Evolutionary conservation across 2,888 invertebrate species (phyloP).

Genomic region (Clistopyga incitator): DNA sequence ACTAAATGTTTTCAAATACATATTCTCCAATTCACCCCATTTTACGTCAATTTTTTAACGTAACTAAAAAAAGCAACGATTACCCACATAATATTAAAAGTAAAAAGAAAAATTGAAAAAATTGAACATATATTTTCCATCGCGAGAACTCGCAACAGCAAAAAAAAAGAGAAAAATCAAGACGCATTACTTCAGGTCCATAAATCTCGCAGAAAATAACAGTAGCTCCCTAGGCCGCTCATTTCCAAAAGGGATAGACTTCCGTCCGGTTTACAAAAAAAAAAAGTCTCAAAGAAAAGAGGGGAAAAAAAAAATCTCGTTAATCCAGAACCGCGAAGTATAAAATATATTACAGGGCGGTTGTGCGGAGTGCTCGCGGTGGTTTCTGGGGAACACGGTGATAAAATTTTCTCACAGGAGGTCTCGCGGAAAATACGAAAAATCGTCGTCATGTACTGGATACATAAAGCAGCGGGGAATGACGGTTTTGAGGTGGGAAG

Average conservation of each 20-base stretch:
- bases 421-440: conserved; percentile 72
- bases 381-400: conserved; percentile 56
- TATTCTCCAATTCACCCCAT: too few relatives aligned
- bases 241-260: background rate
- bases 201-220: background rate
- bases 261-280: conserved; percentile 20
- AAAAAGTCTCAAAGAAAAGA: too few relatives aligned
- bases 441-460: conserved; percentile 61
- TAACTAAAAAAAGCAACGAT: too few relatives aligned
- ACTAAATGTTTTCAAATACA: too few relatives aligned
- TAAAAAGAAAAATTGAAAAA: too few relatives aligned
- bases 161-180: background rate
- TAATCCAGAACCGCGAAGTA: conserved; percentile 65
- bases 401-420: conserved; percentile 72
- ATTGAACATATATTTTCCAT: background rate
- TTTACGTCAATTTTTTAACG: too few relatives aligned
- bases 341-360: conserved; percentile 37
- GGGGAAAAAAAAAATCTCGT: conserved; percentile 64
- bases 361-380: background rate
- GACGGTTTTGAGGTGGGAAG: conserved; percentile 59
- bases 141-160: background rate
- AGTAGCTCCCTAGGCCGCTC: background rate
- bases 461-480: conserved; percentile 24
- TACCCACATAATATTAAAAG: too few relatives aligned
- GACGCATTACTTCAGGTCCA: background rate